Percentiles rank a stretch among this genome's conserved stretches.
Conservation (phyloP, 2,797 vertebrate species). For the Arremon aurantiirostris region DNA sequence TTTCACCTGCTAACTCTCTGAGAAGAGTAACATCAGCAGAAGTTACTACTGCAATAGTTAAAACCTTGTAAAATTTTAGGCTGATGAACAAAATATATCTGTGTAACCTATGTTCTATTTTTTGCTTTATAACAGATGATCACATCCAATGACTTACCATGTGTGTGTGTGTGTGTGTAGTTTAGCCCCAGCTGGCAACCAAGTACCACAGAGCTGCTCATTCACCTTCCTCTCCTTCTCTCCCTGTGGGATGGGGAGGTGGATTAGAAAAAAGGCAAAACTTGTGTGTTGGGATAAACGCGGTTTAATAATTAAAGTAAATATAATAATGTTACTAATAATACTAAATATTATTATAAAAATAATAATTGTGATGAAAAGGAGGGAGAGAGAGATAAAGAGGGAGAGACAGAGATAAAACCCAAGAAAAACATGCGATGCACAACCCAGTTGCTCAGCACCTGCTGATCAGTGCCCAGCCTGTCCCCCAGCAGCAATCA, state of each 20-base stretch:
- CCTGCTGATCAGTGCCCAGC: neutral
- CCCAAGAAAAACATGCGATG: neutral
- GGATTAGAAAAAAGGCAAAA: neutral
- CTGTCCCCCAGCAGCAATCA: neutral
- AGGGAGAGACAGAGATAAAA: neutral
- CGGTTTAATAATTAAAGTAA: neutral
- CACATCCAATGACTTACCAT: fast-evolving
- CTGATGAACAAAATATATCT: neutral
- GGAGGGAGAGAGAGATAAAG: neutral
- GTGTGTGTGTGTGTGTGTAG: neutral
- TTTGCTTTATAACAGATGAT: neutral
- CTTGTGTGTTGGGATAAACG: neutral
- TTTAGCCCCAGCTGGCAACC: neutral
- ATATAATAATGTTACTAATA: neutral
- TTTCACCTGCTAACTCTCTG: neutral
- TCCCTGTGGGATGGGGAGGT: neutral
- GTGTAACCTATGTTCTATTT: neutral
- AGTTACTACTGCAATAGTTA: neutral
- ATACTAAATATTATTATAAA: neutral
- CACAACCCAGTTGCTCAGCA: neutral
- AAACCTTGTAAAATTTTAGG: neutral
- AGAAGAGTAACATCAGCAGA: neutral
- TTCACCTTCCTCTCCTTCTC: neutral
- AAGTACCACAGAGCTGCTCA: neutral
- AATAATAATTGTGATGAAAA: neutral